Base-by-base conservation (phyloP, 2,797 vertebrate genomes). In the Siniperca obscura region DNA sequence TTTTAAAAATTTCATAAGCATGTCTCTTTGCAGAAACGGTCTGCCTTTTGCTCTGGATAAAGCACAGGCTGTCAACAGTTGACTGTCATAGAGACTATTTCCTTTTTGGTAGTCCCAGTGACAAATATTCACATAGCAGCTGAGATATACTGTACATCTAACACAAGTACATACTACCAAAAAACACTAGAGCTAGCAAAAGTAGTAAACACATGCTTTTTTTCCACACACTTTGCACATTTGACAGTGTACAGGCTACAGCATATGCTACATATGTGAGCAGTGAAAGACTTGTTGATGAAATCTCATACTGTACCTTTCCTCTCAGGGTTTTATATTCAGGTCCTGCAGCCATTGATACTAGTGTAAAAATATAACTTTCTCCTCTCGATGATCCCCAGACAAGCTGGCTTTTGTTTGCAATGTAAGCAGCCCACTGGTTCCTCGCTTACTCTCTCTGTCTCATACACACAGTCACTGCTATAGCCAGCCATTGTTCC, bases 401-500 rank as follows among this genome's bases (percentile, higher is more conserved):
- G 66, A 91, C 80, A 90, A 86, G 75, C 81, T 53, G 16, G 17
- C 78, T 86, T 90, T 91, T 81, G 88, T 89, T 82, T 84, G 73
- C 66, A 55, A 30, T 73, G 66, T 81, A 80, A 90, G 80, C 78
- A 62, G 57, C 30, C 55, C 38, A 30, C 70, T 4, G 46, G 64
- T 72, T 85, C 62, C 56, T 64, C 4, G 0, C 70, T 72, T 40
- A 70, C 71, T 66, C 67, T 69, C 79, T 65, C 68, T 27, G 74
- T 74, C 73, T 80, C 71, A 67, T 16, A 40, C 75, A 75, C 73
- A 81, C 50, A 83, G 60, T 16, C 66, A 2, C 38, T 16, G 70
- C 68, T 77, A 64, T 85, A 85, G 90, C 87, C 81, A 87, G 68
- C 83, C 79, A 84, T 90, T 92, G 87, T 90, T 91, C 71, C 68